Conservation (phyloP, 1,140 invertebrate genomes). For the Euura saliciscinereae region DNA sequence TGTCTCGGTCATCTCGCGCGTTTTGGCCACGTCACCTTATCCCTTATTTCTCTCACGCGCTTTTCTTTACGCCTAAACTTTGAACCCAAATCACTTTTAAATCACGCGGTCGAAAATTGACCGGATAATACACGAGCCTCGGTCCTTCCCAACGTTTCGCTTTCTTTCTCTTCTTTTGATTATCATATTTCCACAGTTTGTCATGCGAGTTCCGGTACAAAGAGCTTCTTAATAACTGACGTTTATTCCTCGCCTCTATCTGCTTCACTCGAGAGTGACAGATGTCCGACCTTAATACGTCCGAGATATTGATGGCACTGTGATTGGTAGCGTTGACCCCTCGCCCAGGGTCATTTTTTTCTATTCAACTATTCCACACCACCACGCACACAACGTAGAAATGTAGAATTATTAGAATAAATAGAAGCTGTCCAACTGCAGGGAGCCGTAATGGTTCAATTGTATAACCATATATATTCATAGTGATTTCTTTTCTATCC, state of each 20-base stretch:
- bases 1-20: conserved; percentile 43
- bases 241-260: no score
- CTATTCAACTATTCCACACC: background rate
- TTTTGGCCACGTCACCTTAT: conserved; percentile 44
- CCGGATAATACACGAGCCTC: background rate
- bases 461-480: background rate
- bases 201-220: no score
- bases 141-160: background rate
- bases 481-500: no score
- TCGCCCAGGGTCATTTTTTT: background rate
- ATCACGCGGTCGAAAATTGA: background rate
- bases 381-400: background rate
- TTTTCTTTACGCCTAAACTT: background rate
- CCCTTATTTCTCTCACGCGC: background rate
- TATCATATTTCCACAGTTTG: no score
- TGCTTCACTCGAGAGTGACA: background rate
- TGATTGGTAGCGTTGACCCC: background rate
- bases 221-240: no score
- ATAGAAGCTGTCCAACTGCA: background rate
- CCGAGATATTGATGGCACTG: background rate
- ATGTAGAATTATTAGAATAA: background rate
- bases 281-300: background rate
- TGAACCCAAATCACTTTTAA: background rate
- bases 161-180: no score
- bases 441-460: conserved; percentile 2